Percentiles rank a stretch among this genome's conserved stretches.
These are phyloP conservation scores for Rissa tridactyla DNA, from an alignment of 2,113 vertebrate genomes.

Conservation along the genomic window DNA sequence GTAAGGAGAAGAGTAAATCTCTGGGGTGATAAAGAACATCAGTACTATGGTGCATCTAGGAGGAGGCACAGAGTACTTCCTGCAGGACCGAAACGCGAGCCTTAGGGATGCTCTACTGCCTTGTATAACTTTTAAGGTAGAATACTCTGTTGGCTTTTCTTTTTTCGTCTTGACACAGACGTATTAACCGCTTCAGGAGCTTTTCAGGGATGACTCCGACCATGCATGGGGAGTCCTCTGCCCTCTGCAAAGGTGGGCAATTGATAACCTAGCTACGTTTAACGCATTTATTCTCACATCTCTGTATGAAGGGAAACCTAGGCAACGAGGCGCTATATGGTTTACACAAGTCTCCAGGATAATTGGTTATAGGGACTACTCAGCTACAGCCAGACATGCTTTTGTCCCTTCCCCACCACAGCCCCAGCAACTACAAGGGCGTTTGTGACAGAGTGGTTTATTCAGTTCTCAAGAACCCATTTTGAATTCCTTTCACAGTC, in stretches of 20 bases:
- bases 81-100: neutral
- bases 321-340: neutral
- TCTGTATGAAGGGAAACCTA: neutral
- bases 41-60: neutral
- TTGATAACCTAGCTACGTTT: neutral
- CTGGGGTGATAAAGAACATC: neutral
- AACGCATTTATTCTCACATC: neutral
- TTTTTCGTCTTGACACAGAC: neutral
- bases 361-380: accelerated
- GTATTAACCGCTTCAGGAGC: neutral
- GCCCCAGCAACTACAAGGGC: neutral
- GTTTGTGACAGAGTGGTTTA: neutral
- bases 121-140: neutral
- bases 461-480: neutral
- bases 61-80: neutral
- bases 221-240: neutral
- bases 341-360: neutral
- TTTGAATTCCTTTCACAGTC: neutral
- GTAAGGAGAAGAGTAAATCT: neutral
- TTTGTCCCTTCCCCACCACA: neutral
- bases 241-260: neutral
- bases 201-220: neutral
- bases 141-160: neutral
- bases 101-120: neutral
- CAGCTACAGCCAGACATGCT: neutral